Evolutionary conservation across 2,888 invertebrate species (phyloP), one percentile per base, ranked within the genome.

Genomic region (Chrysolina americana): DNA sequence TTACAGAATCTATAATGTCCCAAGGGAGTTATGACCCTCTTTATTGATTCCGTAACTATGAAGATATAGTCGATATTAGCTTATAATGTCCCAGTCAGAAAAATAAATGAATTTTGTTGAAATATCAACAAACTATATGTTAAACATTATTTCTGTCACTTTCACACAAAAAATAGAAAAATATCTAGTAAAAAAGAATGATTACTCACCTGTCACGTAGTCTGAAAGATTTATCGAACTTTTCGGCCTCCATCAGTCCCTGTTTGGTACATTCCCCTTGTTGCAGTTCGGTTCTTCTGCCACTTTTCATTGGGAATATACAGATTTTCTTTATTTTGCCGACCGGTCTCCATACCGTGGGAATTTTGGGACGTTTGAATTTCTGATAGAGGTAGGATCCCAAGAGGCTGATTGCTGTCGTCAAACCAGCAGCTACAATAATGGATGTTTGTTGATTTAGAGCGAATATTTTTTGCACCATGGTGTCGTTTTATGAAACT

Each of bases 281-380:
- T 15, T 76, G 64, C 13, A 80, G n/a, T 69, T 80, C 77, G 15
- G 76, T 76, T 47, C 79, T 75, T 41, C 72, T 72, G 9, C 81
- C 83, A 74, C 83, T 83, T 78, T 83, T 83, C 53, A 83, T 74
- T 0, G 83, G 83, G 77, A 81, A 83, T 41, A 83, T 64, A 62
- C 64, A 77, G n/a, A 83, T 65, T 48, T 79, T 78, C 28, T 70
- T 77, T 6, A 83, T 76, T 65, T 69, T 78, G 19, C 82, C 83
- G 10, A 83, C 80, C 56, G 78, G 69, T 50, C 64, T 75, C 83
- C 83, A 83, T 78, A 81, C 73, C 10, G 68, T 76, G 0, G 83
- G 83, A 9, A 81, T 66, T 69, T 74, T 77, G 48, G 73, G 63
- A 72, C 73, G 77, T 62, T 59, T 77, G 21, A 72, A 73, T 70